A percentile compares a stretch with the other conserved stretches of the same genome.
phyloP scores from a whole-genome alignment of 2,797 vertebrate genomes.

The Coracias cyanogaster region DNA sequence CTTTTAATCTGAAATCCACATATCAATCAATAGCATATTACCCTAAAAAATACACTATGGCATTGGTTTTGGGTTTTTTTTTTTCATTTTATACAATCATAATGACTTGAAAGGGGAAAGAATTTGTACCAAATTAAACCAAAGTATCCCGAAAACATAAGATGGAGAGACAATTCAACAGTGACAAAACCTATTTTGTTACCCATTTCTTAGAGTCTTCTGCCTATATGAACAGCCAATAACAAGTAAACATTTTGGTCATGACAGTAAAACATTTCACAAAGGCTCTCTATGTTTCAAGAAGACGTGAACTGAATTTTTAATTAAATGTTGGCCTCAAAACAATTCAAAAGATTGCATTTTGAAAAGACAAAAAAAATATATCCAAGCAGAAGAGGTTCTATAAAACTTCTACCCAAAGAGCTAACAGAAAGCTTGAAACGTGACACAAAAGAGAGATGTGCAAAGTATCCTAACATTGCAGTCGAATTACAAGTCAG shows the following conservation, averaged over 20 bases:
- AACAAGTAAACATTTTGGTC: not conserved
- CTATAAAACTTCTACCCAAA: not conserved
- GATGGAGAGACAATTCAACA: not conserved
- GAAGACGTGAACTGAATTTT: not conserved
- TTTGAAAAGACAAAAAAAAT: not conserved
- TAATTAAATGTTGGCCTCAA: conserved; percentile 39
- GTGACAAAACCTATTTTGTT: not conserved
- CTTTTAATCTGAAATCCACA: not conserved
- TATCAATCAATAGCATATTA: not conserved
- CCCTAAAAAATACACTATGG: not conserved
- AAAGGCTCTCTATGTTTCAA: not conserved
- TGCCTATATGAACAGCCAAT: not conserved
- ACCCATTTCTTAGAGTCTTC: not conserved
- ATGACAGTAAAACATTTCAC: conserved; percentile 1
- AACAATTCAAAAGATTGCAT: conserved; percentile 12
- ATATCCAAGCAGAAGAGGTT: not conserved
- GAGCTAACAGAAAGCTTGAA: conserved; percentile 13
- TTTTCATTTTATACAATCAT: not conserved
- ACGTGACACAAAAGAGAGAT: not conserved
- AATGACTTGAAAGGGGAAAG: not conserved
- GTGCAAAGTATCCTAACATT: not conserved
- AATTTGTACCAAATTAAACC: not conserved
- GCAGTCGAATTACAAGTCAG: not conserved
- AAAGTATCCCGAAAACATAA: not conserved
- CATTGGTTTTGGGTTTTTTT: not conserved